A percentile compares a stretch with the other conserved stretches of the same genome.
phyloP scores from a whole-genome alignment of 2,113 vertebrate species.

The Sisor rabdophorus region DNA sequence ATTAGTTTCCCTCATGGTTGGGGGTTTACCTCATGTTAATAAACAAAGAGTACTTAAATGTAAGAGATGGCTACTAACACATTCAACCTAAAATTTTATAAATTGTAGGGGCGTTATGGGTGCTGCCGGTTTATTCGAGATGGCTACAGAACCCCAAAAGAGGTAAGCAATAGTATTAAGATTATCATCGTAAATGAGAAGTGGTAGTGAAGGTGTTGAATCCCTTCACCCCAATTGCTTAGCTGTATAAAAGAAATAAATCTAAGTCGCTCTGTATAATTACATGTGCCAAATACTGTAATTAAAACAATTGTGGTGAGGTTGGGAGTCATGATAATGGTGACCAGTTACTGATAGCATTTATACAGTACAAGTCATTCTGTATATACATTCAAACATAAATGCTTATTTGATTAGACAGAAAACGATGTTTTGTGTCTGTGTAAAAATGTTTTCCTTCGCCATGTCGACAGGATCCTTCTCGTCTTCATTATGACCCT shows the following conservation, averaged over 20 bases:
- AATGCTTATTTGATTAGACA: neutral
- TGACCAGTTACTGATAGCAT: neutral
- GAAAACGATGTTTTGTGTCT: neutral
- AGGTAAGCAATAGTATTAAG: conserved; percentile 66
- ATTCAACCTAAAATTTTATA: neutral
- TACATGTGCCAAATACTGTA: too few species aligned
- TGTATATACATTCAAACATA: neutral
- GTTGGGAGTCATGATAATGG: too few species aligned
- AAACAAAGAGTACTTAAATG: too few species aligned
- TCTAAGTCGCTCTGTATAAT: too few species aligned
- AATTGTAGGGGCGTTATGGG: conserved; percentile 86
- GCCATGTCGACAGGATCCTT: conserved; percentile 77
- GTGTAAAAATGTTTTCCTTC: neutral
- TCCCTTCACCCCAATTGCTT: too few species aligned
- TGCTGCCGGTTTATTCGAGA: conserved; percentile 96
- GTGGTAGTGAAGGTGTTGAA: too few species aligned
- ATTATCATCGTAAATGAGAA: neutral
- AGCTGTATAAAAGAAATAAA: too few species aligned
- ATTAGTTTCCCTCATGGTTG: too few species aligned
- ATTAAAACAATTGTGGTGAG: neutral
- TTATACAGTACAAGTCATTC: neutral
- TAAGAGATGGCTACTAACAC: neutral
- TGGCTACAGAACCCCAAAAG: conserved; percentile 93
- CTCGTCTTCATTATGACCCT: conserved; percentile 91
- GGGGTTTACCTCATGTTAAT: too few species aligned